Base-by-base conservation (phyloP, 37 sponge, comb jelly and placozoan genomes). In the Cladorhizidae sp. region DNA sequence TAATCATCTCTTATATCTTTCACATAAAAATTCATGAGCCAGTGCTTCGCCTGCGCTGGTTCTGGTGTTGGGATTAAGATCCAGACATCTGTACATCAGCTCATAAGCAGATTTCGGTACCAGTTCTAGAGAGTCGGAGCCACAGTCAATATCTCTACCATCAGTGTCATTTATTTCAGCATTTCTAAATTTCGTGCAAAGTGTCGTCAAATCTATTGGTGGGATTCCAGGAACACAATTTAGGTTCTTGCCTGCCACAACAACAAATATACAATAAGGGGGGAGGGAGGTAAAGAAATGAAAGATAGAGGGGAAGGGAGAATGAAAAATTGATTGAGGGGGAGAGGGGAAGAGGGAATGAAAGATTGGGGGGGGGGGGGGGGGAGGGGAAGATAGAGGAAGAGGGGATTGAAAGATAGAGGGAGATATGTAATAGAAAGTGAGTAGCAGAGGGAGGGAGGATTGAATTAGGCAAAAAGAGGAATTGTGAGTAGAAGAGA, bases 31-130 rank as follows among this genome's bases (percentile, higher is more conserved):
- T 28, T 81, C 84, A 63, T 97, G 98, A 22, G 64, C 0, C 31
- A 97, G 64, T 2, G 95, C 98, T 50, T 85, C 70, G 1, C 51
- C 64, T 0, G 98, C 98, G 54, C 91, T 85, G 33, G 92, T 89
- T 76, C 98, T 56, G 14, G 80, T 72, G 0, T 22, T 17, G 15
- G 95, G 95, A 45, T 94, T 86, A 38, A 94, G 37, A 41, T 94
- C 93, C 42, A 97, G 81, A 33, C 93, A 92, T 28, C 87, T 76
- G 45, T 80, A 32, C 51, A 94, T 81, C 11, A 97, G 72, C 29
- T 97, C 87, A 74, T 72, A 97, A 3, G 88, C 91, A 31, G 82
- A 70, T n/a, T 89, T 78, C 20, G 96, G 93, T 26, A 89, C 68
- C 58, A 39, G 8, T 25, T 70, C 56, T 85, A 82, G 84, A 57